Evolutionary conservation across 35 echinoderm and acorn worm genomes (phyloP).

Genomic region (Heliocidaris tuberculata): DNA sequence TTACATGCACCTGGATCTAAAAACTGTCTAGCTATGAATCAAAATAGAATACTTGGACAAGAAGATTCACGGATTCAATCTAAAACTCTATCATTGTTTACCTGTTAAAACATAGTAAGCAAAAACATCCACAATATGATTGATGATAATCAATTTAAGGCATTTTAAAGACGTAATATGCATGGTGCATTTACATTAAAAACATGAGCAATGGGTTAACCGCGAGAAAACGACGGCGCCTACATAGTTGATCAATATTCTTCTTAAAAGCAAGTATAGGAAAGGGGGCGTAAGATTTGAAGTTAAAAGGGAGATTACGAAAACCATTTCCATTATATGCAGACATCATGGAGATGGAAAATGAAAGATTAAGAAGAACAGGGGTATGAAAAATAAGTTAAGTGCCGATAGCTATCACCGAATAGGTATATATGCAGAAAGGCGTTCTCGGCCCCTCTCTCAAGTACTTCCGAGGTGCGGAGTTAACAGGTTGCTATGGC

Average conservation of each 20-base stretch:
- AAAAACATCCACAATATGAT: not conserved
- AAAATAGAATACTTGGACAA: not conserved
- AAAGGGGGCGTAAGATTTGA: not conserved
- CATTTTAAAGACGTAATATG: too few species aligned
- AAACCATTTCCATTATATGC: not conserved
- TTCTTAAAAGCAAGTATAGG: not conserved
- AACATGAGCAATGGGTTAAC: too few species aligned
- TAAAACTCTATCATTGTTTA: not conserved
- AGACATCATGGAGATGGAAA: not conserved
- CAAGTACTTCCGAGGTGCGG: not conserved
- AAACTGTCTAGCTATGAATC: too few species aligned
- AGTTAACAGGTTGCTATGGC: slow-evolving; percentile 21
- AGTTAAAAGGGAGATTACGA: not conserved
- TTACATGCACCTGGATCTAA: too few species aligned
- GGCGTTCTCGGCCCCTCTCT: not conserved
- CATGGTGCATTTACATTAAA: too few species aligned
- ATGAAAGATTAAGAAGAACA: not conserved
- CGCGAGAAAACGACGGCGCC: too few species aligned
- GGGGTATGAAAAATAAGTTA: not conserved
- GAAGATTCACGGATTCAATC: not conserved
- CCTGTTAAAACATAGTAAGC: not conserved
- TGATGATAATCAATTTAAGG: too few species aligned
- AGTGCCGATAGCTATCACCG: slow-evolving; percentile 22
- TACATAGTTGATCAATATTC: not conserved
- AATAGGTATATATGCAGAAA: slow-evolving; percentile 9